Percentiles rank a stretch among this genome's conserved stretches.
Conservation (phyloP, 1,140 invertebrate species). For the Tribolium madens region DNA sequence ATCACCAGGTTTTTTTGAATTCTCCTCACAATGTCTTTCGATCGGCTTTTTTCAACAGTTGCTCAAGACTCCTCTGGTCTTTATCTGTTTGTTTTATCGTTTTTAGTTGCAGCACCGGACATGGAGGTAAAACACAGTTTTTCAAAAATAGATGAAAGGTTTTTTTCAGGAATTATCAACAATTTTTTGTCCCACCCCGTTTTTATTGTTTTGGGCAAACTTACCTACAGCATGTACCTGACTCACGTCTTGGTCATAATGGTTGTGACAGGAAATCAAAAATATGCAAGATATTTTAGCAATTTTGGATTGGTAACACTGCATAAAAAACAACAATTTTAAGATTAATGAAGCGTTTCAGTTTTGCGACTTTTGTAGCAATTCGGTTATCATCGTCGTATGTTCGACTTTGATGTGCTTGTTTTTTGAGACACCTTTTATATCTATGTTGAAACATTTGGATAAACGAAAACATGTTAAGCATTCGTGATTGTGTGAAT, state of each 20-base stretch:
- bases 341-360: not conserved
- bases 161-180: constrained; percentile 23
- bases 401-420: not conserved
- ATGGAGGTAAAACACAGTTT: not conserved
- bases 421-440: not conserved
- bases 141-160: not conserved
- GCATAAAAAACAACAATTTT: not conserved
- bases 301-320: not conserved
- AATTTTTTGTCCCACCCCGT: not conserved
- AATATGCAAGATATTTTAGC: not conserved
- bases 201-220: not conserved
- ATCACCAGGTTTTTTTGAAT: not conserved
- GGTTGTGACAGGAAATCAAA: not conserved
- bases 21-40: not conserved
- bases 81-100: constrained; percentile 10
- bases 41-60: constrained; percentile 8
- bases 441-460: not conserved
- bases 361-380: not conserved
- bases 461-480: not conserved
- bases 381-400: not conserved
- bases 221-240: constrained; percentile 18
- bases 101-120: constrained; percentile 7
- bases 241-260: not conserved
- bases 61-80: not conserved
- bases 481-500: too few species aligned